These are phyloP conservation scores for Tursiops truncatus DNA, from an alignment of 2,113 vertebrate genomes.

Conservation along the genomic window DNA sequence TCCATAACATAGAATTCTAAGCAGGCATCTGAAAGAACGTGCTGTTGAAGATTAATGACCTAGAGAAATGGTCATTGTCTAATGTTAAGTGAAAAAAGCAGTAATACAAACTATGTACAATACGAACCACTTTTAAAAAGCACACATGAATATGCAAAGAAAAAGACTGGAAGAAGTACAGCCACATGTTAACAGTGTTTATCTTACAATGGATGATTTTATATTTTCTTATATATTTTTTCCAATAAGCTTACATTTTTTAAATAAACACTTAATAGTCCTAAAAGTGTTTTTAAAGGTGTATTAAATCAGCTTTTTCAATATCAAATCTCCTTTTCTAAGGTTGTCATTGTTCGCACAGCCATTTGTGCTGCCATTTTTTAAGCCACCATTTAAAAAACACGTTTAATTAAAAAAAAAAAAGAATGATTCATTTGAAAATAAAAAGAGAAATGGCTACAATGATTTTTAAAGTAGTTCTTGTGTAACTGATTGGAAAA, in stretches of 20 bases:
- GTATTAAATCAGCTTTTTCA: background rate
- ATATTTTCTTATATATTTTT: conserved; percentile 14
- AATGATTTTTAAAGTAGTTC: background rate
- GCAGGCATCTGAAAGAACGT: background rate
- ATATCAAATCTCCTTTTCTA: background rate
- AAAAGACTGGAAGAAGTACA: background rate
- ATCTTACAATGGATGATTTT: background rate
- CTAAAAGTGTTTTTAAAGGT: background rate
- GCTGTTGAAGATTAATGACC: conserved; percentile 27
- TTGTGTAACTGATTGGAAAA: background rate
- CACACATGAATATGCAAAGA: background rate
- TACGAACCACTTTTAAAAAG: background rate
- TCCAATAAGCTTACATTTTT: background rate
- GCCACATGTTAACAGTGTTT: background rate
- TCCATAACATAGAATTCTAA: background rate
- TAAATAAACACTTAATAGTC: background rate
- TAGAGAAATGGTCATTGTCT: background rate
- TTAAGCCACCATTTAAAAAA: background rate
- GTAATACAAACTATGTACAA: background rate
- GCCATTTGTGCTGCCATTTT: background rate
- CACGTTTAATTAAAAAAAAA: background rate
- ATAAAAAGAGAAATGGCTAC: background rate
- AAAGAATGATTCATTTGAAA: conserved; percentile 32
- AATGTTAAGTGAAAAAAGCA: conserved; percentile 12
- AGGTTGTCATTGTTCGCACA: background rate